A percentile compares a stretch with the other conserved stretches of the same genome.
Conservation (phyloP, 2,113 vertebrate genomes). For the Actenoides hombroni region DNA sequence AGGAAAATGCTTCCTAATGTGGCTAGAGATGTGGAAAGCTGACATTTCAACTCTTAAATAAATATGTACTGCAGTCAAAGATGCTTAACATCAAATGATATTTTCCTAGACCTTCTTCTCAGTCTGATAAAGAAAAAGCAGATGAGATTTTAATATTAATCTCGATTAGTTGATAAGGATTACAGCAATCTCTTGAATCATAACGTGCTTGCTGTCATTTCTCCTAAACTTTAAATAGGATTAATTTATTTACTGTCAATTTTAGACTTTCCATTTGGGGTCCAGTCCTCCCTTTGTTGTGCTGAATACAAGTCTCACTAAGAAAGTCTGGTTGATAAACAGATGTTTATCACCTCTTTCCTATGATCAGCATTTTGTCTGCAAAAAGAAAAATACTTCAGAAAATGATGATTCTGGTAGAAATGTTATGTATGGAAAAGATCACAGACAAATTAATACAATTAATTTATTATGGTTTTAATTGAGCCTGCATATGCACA, state of each 20-base stretch:
- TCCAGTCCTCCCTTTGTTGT: background rate
- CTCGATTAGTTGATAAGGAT: conserved; percentile 21
- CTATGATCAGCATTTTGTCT: background rate
- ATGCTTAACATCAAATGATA: background rate
- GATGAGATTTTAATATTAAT: conserved; percentile 4
- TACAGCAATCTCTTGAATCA: background rate
- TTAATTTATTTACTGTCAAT: background rate
- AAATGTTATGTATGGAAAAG: background rate
- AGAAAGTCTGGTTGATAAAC: background rate
- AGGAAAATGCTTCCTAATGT: background rate
- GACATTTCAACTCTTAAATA: conserved; percentile 31
- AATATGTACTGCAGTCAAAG: conserved; percentile 4
- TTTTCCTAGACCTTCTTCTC: background rate
- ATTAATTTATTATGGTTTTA: background rate
- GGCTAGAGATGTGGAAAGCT: conserved; percentile 13
- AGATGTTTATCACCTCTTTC: background rate
- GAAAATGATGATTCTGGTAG: background rate
- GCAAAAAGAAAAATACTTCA: background rate
- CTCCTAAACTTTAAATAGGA: background rate
- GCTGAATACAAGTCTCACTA: background rate
- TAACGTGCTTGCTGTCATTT: background rate
- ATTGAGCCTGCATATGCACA: background rate
- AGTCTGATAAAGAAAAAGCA: conserved; percentile 1
- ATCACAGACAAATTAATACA: background rate
- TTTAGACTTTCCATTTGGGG: background rate